Evolutionary conservation across 2,888 invertebrate genomes (phyloP).

Genomic region (Cyclophora punctaria): DNA sequence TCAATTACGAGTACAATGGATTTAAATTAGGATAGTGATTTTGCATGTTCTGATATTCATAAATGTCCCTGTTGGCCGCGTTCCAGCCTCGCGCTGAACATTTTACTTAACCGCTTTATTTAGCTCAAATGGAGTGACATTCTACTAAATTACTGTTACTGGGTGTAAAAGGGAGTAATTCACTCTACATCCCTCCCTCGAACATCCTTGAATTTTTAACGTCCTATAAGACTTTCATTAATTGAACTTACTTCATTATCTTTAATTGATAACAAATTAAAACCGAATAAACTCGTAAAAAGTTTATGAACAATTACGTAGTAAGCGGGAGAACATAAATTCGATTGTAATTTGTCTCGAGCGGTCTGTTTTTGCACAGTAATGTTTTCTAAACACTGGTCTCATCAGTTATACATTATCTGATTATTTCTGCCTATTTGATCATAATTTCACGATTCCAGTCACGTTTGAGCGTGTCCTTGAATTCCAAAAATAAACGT

Average conservation of each 20-base stretch:
- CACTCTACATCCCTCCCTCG: neutral
- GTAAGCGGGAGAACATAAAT: neutral
- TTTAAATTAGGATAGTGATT: constrained; percentile 19
- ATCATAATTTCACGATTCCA: constrained; percentile 24
- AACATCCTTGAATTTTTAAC: neutral
- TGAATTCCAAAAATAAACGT: constrained; percentile 39
- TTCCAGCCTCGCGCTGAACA: constrained; percentile 20
- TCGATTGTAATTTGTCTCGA: too few relatives aligned
- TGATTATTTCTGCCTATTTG: constrained; percentile 4
- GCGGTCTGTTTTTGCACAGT: neutral
- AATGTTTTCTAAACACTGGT: neutral
- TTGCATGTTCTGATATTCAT: constrained; percentile 20
- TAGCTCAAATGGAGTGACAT: constrained; percentile 25
- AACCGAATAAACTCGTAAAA: too few relatives aligned
- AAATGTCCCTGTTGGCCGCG: constrained; percentile 23
- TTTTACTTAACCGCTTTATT: constrained; percentile 21
- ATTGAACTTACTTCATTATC: too few relatives aligned
- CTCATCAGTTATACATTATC: neutral
- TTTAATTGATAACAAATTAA: too few relatives aligned
- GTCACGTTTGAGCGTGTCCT: constrained; percentile 42
- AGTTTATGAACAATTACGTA: neutral
- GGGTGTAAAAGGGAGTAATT: constrained; percentile 7
- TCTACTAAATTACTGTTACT: constrained; percentile 18
- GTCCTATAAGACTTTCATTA: too few relatives aligned
- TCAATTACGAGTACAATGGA: constrained; percentile 5